A percentile compares a stretch with the other conserved stretches of the same genome.
phyloP scores from a whole-genome alignment of 2,113 vertebrate species.

The Brevimyrus niger region DNA sequence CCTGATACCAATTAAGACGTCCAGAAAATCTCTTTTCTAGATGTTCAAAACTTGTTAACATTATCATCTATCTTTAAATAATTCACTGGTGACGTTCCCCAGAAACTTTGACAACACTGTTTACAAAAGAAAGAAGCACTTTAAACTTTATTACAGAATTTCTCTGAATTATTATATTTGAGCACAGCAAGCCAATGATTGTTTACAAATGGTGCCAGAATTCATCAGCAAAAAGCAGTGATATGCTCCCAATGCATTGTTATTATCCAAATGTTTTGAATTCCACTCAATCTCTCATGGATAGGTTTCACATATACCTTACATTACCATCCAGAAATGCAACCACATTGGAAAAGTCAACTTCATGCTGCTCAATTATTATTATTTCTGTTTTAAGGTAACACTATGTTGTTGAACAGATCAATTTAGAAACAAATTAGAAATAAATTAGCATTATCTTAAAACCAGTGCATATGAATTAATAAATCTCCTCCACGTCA shows the following conservation, averaged over 20 bases:
- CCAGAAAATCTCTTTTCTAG: neutral
- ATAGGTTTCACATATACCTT: neutral
- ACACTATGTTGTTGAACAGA: neutral
- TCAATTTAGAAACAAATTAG: conserved; percentile 1
- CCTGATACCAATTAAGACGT: conserved; percentile 8
- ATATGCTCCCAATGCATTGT: neutral
- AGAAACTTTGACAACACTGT: neutral
- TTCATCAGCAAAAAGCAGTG: neutral
- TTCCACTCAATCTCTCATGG: neutral
- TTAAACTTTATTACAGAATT: neutral
- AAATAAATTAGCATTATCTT: neutral
- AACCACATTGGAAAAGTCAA: neutral
- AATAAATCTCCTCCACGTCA: neutral
- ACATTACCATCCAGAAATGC: neutral
- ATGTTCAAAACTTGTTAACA: neutral
- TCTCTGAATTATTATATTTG: neutral
- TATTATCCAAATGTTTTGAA: neutral
- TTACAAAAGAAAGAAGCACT: neutral
- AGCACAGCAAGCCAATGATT: neutral
- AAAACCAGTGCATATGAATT: neutral
- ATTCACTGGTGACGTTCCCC: neutral
- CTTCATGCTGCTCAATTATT: neutral
- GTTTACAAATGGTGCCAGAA: neutral
- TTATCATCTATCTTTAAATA: neutral
- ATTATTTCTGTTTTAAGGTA: neutral